These are phyloP conservation scores for Mungos mungo DNA, from an alignment of 2,113 vertebrate genomes.

Conservation along the genomic window DNA sequence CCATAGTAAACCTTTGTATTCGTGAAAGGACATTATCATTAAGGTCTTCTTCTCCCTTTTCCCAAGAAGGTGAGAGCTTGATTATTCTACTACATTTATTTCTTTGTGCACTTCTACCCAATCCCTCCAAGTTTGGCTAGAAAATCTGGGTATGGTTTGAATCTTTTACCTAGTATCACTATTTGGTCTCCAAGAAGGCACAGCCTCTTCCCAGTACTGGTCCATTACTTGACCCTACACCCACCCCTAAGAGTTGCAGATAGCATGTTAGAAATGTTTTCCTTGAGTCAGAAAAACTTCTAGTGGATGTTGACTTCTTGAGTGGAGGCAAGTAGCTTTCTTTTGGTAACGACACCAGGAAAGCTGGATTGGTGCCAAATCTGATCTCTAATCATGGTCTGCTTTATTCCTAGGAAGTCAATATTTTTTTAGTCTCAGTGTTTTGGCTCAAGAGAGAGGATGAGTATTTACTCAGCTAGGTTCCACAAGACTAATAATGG, in stretches of 20 bases:
- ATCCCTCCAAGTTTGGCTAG: neutral
- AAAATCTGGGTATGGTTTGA: neutral
- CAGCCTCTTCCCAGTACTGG: neutral
- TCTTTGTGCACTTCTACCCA: neutral
- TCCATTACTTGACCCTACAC: neutral
- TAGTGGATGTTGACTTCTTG: neutral
- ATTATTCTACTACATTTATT: neutral
- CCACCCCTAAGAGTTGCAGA: neutral
- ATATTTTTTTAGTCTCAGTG: neutral
- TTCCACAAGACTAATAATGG: neutral
- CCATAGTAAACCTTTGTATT: neutral
- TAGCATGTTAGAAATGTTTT: neutral
- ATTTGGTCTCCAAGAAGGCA: neutral
- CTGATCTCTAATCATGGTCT: neutral
- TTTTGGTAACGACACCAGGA: neutral
- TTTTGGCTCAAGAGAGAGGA: neutral
- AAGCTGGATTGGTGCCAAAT: neutral
- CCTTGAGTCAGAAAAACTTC: neutral
- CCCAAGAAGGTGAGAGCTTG: neutral
- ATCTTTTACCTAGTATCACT: neutral
- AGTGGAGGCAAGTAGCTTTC: neutral
- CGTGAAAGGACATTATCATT: neutral
- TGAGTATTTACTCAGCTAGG: neutral
- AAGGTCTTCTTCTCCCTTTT: neutral
- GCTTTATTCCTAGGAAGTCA: neutral